Evolutionary conservation across 2,797 vertebrate species (phyloP).

Genomic region (Gephyroberyx darwinii): DNA sequence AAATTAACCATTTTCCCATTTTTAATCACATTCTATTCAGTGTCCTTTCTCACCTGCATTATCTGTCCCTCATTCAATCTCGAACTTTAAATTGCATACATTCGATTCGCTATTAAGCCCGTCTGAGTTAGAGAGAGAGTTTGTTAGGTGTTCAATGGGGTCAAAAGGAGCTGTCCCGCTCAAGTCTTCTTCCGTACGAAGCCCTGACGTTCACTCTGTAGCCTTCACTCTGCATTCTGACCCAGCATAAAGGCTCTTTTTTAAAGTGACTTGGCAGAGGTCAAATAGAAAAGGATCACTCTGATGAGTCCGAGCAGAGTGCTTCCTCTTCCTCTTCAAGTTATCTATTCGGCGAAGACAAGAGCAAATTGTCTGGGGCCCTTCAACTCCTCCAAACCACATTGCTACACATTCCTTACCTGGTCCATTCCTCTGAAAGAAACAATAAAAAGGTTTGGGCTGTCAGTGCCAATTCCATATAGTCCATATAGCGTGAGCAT

Average conservation of each 20-base stretch:
- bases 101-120: slow-evolving; percentile 53
- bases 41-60: slow-evolving; percentile 69
- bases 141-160: slow-evolving; percentile 55
- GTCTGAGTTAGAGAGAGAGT: slow-evolving; percentile 55
- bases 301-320: slow-evolving; percentile 58
- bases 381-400: slow-evolving; percentile 38
- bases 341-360: slow-evolving; percentile 65
- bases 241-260: slow-evolving; percentile 55
- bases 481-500: neutral
- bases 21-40: slow-evolving; percentile 75
- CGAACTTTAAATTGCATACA: slow-evolving; percentile 59
- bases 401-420: slow-evolving; percentile 36
- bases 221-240: slow-evolving; percentile 43
- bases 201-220: slow-evolving; percentile 29
- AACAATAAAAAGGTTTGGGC: slow-evolving; percentile 28
- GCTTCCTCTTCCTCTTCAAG: slow-evolving; percentile 54
- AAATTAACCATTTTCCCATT: slow-evolving; percentile 73
- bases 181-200: slow-evolving; percentile 53
- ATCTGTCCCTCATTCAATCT: slow-evolving; percentile 68
- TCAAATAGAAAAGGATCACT: slow-evolving; percentile 68
- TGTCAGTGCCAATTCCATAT: slow-evolving; percentile 29
- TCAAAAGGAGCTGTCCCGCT: slow-evolving; percentile 63
- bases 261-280: slow-evolving; percentile 71
- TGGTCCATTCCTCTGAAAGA: slow-evolving; percentile 33
- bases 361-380: slow-evolving; percentile 37